Conservation (phyloP, 2,888 invertebrate genomes). For the Cordilura impudica region DNA sequence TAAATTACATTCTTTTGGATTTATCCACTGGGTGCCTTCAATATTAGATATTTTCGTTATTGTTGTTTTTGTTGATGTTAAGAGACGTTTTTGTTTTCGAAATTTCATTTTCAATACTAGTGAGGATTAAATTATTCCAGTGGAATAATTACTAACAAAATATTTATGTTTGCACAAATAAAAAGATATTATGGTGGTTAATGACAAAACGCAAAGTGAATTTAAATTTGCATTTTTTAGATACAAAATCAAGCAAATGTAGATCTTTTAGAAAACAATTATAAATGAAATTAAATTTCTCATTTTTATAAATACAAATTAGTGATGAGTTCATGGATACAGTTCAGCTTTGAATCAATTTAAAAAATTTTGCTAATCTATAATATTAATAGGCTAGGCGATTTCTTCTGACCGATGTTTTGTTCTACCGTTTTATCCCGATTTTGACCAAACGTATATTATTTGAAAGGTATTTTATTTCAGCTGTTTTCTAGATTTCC, state of each 20-base stretch:
- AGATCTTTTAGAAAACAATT: no score
- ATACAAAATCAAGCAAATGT: neutral
- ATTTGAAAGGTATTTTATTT: no score
- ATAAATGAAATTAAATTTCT: no score
- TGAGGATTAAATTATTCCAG: slow-evolving; percentile 65
- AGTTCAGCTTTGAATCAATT: no score
- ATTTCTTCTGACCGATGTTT: no score
- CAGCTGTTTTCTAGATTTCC: no score
- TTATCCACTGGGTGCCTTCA: slow-evolving; percentile 53
- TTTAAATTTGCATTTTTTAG: slow-evolving; percentile 28
- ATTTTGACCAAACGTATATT: no score
- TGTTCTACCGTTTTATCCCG: no score
- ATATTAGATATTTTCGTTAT: slow-evolving; percentile 10
- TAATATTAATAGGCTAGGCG: no score
- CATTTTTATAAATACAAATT: no score
- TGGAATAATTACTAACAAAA: slow-evolving; percentile 63
- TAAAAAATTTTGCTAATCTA: no score
- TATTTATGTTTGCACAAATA: neutral
- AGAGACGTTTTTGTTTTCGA: slow-evolving; percentile 31
- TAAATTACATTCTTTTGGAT: slow-evolving; percentile 72
- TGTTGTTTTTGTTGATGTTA: slow-evolving; percentile 2
- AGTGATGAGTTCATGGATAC: no score
- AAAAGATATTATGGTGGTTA: slow-evolving; percentile 35
- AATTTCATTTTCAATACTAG: slow-evolving; percentile 46
- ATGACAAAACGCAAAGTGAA: slow-evolving; percentile 28